These are phyloP conservation scores for Pardosa pseudoannulata DNA, from an alignment of 2,888 invertebrate species.

Conservation along the genomic window DNA sequence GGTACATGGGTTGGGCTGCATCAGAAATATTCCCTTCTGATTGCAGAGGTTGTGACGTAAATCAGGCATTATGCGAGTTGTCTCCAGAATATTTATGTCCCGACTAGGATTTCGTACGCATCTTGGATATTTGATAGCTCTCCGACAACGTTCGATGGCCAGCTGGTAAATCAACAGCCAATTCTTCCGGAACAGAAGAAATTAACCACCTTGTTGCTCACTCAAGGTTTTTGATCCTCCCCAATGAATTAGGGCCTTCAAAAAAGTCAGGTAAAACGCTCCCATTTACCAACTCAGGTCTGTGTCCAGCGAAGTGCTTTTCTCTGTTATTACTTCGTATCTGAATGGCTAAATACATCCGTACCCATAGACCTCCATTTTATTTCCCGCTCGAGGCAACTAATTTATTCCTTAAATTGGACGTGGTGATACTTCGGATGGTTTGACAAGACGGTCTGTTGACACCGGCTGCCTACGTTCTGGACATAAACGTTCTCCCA, in stretches of 20 bases:
- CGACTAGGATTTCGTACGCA: conserved; percentile 2
- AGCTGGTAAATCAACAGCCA: neutral
- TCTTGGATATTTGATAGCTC: neutral
- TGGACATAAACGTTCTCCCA: neutral
- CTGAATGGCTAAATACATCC: conserved; percentile 24
- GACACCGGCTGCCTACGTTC: neutral
- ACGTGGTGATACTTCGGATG: neutral
- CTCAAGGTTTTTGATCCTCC: neutral
- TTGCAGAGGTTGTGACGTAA: no score
- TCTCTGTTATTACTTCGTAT: neutral
- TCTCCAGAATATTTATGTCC: no score
- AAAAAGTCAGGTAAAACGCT: neutral
- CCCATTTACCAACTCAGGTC: conserved; percentile 24
- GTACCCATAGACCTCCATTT: conserved; percentile 56
- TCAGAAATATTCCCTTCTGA: no score
- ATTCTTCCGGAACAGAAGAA: neutral
- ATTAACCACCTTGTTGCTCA: neutral
- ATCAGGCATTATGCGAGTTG: no score
- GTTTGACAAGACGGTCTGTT: neutral
- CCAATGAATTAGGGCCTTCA: neutral
- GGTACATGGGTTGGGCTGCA: no score
- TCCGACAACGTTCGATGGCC: neutral
- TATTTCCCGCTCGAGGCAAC: neutral
- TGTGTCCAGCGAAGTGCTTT: conserved; percentile 23
- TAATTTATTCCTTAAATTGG: neutral